These are phyloP conservation scores for Erithacus rubecula DNA, from an alignment of 2,797 vertebrate genomes.

Conservation along the genomic window DNA sequence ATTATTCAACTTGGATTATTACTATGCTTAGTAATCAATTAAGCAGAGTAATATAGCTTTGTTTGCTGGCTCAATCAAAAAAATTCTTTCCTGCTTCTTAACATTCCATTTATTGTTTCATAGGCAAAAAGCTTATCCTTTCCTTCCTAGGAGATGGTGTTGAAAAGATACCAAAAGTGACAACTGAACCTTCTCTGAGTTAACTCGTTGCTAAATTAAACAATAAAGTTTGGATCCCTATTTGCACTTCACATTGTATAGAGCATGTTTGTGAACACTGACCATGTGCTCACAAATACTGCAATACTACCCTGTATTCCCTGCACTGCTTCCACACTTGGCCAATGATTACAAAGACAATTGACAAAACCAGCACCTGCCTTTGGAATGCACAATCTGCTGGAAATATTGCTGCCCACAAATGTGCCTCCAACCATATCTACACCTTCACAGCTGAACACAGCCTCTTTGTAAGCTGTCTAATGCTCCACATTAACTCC, in stretches of 20 bases:
- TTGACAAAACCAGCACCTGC: neutral
- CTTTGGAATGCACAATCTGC: neutral
- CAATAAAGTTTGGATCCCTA: neutral
- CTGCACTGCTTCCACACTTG: neutral
- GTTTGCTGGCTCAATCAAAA: neutral
- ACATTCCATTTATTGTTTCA: neutral
- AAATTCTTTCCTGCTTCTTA: neutral
- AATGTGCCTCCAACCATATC: neutral
- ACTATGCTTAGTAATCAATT: neutral
- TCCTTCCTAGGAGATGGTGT: neutral
- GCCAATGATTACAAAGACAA: neutral
- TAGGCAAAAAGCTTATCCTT: neutral
- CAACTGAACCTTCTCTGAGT: neutral
- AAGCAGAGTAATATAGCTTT: neutral
- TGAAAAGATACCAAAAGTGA: neutral
- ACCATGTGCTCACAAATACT: neutral
- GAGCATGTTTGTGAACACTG: neutral
- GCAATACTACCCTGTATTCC: neutral
- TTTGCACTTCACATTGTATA: neutral
- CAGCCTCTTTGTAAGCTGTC: neutral
- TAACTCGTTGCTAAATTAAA: neutral
- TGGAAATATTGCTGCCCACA: neutral
- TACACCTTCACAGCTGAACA: neutral
- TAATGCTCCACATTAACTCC: neutral
- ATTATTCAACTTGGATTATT: neutral